These are phyloP conservation scores for Amphipoea oculea DNA, from an alignment of 2,888 invertebrate genomes.

Conservation along the genomic window DNA sequence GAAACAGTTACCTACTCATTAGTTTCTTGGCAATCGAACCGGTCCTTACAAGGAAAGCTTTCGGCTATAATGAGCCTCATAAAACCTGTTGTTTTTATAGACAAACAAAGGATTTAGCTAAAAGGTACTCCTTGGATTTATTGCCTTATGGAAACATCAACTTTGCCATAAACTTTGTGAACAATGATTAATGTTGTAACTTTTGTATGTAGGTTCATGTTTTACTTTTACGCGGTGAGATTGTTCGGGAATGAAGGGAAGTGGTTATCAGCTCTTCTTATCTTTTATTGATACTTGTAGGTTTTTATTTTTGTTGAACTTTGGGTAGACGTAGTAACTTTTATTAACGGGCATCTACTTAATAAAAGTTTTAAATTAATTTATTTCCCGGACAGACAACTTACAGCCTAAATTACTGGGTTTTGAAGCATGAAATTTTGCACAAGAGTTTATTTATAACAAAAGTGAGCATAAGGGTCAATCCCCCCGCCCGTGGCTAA, in stretches of 20 bases:
- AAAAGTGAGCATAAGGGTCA: not conserved
- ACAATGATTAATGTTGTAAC: slow-evolving; percentile 62
- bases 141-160: slow-evolving; percentile 70
- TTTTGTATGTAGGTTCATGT: slow-evolving; percentile 41
- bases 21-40: slow-evolving; percentile 47
- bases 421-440: not conserved
- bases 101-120: slow-evolving; percentile 70
- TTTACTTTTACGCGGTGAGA: slow-evolving; percentile 36
- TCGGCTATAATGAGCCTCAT: slow-evolving; percentile 60
- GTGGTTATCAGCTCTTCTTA: slow-evolving; percentile 37
- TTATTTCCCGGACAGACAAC: not conserved
- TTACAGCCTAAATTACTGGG: too few species aligned
- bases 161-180: slow-evolving; percentile 57
- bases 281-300: slow-evolving; percentile 37
- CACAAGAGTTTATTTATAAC: not conserved
- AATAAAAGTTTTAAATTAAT: not conserved
- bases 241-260: slow-evolving; percentile 36
- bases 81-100: slow-evolving; percentile 75
- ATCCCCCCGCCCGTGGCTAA: too few species aligned
- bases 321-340: not conserved
- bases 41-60: slow-evolving; percentile 30
- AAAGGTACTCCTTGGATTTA: slow-evolving; percentile 70
- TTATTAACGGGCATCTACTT: not conserved
- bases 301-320: slow-evolving; percentile 23
- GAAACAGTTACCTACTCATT: slow-evolving; percentile 42